Evolutionary conservation across 1,140 invertebrate genomes (phyloP).

Genomic region (Pogonomyrmex californicus): DNA sequence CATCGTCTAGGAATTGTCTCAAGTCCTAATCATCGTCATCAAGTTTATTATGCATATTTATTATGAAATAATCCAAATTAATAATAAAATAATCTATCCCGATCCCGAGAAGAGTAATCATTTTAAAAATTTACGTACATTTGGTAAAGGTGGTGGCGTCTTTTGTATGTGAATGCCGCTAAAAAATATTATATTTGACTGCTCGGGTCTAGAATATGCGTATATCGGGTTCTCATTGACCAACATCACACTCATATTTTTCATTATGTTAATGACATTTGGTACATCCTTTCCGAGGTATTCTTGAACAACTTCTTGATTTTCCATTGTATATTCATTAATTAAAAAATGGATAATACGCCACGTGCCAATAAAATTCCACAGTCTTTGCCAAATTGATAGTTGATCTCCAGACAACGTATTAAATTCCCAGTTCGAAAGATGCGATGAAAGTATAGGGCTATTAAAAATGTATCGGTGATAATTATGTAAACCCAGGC

Average conservation of each 20-base stretch:
- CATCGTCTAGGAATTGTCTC: slow-evolving; percentile 83
- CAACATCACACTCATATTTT: slow-evolving; percentile 42
- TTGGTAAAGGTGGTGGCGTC: slow-evolving; percentile 62
- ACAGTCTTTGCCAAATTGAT: slow-evolving; percentile 58
- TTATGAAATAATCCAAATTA: slow-evolving; percentile 32
- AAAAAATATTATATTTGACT: slow-evolving; percentile 87
- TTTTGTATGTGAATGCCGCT: slow-evolving; percentile 85
- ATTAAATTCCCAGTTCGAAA: slow-evolving; percentile 61
- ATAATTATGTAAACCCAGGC: slow-evolving; percentile 16
- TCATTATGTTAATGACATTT: neutral
- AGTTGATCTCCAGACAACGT: neutral
- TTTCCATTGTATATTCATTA: slow-evolving; percentile 71
- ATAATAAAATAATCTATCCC: neutral
- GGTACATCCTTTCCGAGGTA: slow-evolving; percentile 34
- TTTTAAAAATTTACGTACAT: slow-evolving; percentile 48
- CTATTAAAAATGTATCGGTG: slow-evolving; percentile 55
- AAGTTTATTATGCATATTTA: slow-evolving; percentile 22
- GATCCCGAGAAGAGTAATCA: neutral
- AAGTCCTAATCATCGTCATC: slow-evolving; percentile 80
- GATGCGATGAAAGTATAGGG: slow-evolving; percentile 59
- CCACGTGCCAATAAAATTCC: slow-evolving; percentile 49
- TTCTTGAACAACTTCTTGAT: slow-evolving; percentile 71
- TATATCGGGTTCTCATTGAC: slow-evolving; percentile 83
- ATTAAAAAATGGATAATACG: slow-evolving; percentile 8
- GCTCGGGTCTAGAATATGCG: slow-evolving; percentile 86